Conservation (phyloP, 1,140 invertebrate genomes). For the Pogonognathellus flavescens region DNA sequence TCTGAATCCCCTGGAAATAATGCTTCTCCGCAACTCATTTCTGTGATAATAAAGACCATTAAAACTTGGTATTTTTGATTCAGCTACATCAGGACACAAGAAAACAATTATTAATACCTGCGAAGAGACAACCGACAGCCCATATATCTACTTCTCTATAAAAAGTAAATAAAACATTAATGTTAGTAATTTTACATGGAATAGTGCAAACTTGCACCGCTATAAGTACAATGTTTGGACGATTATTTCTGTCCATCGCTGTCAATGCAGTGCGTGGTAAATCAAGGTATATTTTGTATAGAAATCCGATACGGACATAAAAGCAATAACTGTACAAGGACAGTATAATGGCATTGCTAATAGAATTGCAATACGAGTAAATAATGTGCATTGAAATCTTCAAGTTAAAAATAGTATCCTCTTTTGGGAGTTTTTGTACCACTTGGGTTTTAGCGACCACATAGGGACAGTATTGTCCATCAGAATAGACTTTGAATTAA, state of each 20-base stretch:
- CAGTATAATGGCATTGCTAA: not conserved
- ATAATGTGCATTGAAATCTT: no score
- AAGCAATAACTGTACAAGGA: not conserved
- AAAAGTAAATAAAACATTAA: not conserved
- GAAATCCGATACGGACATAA: no score
- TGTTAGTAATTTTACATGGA: not conserved
- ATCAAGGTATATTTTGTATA: no score
- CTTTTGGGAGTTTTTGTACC: no score
- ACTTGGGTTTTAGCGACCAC: no score
- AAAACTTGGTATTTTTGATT: not conserved
- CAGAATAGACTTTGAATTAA: not conserved
- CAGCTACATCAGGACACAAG: not conserved
- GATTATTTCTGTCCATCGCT: no score
- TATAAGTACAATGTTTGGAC: no score
- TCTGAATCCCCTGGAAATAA: slow-evolving; percentile 92
- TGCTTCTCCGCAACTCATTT: slow-evolving; percentile 87
- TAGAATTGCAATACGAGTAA: no score
- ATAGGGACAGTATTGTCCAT: no score
- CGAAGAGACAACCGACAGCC: slow-evolving; percentile 88
- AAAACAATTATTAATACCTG: slow-evolving; percentile 68
- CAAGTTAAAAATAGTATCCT: no score
- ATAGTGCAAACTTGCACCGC: no score
- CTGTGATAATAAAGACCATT: slow-evolving; percentile 68
- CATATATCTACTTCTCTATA: slow-evolving; percentile 87
- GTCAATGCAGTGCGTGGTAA: no score